A percentile compares a stretch with the other conserved stretches of the same genome.
Evolutionary conservation across 2,113 vertebrate genomes (phyloP).

Genomic region (Etheostoma spectabile): DNA sequence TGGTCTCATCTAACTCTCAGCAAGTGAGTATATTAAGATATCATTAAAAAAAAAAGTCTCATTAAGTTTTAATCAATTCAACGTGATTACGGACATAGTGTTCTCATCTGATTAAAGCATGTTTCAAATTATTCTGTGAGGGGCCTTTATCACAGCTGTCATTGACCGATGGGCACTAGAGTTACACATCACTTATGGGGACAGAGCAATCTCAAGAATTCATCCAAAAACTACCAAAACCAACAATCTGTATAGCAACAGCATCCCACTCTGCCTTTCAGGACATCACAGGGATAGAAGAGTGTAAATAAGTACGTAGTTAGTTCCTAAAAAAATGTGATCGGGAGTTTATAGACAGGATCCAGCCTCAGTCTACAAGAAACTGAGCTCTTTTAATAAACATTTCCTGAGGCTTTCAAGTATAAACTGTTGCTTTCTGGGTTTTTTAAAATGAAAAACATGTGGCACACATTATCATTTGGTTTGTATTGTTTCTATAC

Average conservation of each 20-base stretch:
- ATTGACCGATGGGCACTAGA: background rate
- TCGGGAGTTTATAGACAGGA: background rate
- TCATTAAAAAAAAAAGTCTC: background rate
- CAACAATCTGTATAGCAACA: background rate
- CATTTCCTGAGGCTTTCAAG: background rate
- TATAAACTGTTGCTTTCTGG: slow-evolving; percentile 4
- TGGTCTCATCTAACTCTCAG: background rate
- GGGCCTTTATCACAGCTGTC: background rate
- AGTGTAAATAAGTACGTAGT: background rate
- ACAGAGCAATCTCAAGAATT: background rate
- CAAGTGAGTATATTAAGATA: background rate
- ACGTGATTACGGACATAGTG: background rate
- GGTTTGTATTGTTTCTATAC: background rate
- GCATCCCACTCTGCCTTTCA: no score
- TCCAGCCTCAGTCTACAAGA: background rate
- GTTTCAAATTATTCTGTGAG: background rate
- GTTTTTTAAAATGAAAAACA: background rate
- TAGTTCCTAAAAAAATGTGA: background rate
- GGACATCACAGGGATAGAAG: background rate
- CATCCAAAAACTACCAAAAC: background rate
- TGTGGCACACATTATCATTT: background rate
- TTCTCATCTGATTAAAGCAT: slow-evolving; percentile 2
- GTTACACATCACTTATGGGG: background rate
- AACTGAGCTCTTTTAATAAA: background rate
- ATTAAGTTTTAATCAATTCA: background rate